Percentiles rank a stretch among this genome's conserved stretches.
These are phyloP conservation scores for Amblyteles armatorius DNA, from an alignment of 2,888 invertebrate species.

Conservation along the genomic window DNA sequence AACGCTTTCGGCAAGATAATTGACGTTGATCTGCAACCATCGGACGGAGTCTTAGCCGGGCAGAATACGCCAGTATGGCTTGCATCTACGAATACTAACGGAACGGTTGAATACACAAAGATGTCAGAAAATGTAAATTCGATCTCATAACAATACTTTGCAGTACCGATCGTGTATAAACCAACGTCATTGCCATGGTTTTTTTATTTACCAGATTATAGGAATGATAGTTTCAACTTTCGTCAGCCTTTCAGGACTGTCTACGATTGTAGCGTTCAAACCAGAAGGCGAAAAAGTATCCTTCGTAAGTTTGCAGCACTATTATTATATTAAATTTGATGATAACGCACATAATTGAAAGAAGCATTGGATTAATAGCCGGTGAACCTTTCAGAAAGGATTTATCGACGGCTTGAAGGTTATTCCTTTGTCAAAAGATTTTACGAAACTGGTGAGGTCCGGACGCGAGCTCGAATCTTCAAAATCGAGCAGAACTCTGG, in stretches of 20 bases:
- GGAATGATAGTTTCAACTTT: neutral
- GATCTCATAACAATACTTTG: neutral
- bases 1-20: conserved; percentile 3
- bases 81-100: neutral
- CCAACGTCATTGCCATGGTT: neutral
- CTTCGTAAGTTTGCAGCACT: neutral
- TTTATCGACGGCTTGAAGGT: neutral
- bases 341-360: neutral
- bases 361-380: neutral
- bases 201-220: neutral
- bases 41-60: conserved; percentile 2
- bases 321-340: neutral
- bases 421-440: neutral
- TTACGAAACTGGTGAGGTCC: neutral
- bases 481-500: neutral
- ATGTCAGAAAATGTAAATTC: neutral
- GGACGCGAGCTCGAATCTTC: neutral
- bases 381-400: neutral
- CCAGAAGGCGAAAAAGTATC: neutral
- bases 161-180: neutral
- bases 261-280: neutral
- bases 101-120: neutral
- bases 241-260: neutral
- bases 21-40: neutral
- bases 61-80: conserved; percentile 7